Conservation (phyloP, 2,113 vertebrate genomes). For the Triplophysa tibetana region DNA sequence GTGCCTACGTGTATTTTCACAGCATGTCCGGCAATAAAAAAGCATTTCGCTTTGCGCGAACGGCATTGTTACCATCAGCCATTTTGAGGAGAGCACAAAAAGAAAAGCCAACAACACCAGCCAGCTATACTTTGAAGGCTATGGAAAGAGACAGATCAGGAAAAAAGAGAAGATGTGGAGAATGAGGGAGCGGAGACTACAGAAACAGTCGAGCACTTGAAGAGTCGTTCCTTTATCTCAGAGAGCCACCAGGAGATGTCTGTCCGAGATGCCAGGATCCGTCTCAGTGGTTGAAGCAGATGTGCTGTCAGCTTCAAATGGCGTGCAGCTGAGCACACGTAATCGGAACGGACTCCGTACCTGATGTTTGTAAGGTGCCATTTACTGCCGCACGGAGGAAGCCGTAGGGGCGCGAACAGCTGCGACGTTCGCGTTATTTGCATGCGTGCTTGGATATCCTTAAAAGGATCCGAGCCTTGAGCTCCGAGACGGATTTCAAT, state of each 20-base stretch:
- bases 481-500: constrained; percentile 47
- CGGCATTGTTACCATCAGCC: constrained; percentile 47
- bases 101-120: constrained; percentile 37
- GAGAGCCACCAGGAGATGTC: constrained; percentile 72
- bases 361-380: constrained; percentile 78
- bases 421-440: constrained; percentile 50
- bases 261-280: constrained; percentile 85
- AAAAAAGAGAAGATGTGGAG: constrained; percentile 33
- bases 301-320: constrained; percentile 85
- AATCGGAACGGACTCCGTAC: constrained; percentile 85
- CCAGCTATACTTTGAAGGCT: constrained; percentile 46
- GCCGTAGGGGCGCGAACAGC: constrained; percentile 66
- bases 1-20: constrained; percentile 14
- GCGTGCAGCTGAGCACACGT: constrained; percentile 77
- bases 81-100: constrained; percentile 50
- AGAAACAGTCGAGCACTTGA: constrained; percentile 47
- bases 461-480: constrained; percentile 15
- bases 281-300: constrained; percentile 82
- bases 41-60: constrained; percentile 7
- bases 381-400: constrained; percentile 70
- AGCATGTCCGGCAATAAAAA: constrained; percentile 40
- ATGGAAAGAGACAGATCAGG: constrained; percentile 50
- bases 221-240: constrained; percentile 53
- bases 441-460: neutral
- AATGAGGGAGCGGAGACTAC: constrained; percentile 44